Evolutionary conservation across 2,797 vertebrate genomes (phyloP).

Genomic region (Sphenopsis melanotis): DNA sequence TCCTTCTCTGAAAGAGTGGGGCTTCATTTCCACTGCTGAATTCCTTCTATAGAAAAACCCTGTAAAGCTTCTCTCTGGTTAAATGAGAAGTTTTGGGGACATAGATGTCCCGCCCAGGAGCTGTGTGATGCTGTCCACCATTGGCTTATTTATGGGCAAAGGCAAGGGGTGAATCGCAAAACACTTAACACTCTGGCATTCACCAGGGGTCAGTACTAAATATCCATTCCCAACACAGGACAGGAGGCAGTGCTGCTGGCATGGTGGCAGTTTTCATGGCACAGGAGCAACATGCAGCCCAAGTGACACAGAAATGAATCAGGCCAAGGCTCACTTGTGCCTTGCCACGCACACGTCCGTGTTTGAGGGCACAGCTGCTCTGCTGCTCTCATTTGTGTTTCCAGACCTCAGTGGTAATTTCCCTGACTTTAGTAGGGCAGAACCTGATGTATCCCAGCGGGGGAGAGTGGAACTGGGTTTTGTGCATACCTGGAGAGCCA

Average conservation of each 20-base stretch:
- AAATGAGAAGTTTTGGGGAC: not conserved
- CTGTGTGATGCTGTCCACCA: not conserved
- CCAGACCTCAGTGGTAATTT: not conserved
- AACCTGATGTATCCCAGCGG: not conserved
- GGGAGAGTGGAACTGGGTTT: not conserved
- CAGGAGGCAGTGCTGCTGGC: not conserved
- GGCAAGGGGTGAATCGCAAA: not conserved
- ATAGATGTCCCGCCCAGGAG: not conserved
- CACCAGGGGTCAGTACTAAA: not conserved
- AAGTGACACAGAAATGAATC: not conserved
- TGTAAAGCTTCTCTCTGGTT: not conserved
- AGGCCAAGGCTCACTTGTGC: not conserved
- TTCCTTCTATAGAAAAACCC: not conserved
- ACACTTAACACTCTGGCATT: not conserved
- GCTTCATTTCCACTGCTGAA: not conserved
- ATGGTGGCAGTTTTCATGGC: not conserved
- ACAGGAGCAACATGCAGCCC: not conserved
- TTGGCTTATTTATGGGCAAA: not conserved
- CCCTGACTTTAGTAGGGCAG: conserved; percentile 24
- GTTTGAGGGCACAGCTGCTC: not conserved
- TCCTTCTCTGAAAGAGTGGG: not conserved
- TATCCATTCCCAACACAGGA: not conserved
- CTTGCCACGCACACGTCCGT: fast-evolving
- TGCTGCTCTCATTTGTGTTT: conserved; percentile 23
- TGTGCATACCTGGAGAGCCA: not conserved